Evolutionary conservation across 2,797 vertebrate species (phyloP).

Genomic region (Sebastes diaconus): DNA sequence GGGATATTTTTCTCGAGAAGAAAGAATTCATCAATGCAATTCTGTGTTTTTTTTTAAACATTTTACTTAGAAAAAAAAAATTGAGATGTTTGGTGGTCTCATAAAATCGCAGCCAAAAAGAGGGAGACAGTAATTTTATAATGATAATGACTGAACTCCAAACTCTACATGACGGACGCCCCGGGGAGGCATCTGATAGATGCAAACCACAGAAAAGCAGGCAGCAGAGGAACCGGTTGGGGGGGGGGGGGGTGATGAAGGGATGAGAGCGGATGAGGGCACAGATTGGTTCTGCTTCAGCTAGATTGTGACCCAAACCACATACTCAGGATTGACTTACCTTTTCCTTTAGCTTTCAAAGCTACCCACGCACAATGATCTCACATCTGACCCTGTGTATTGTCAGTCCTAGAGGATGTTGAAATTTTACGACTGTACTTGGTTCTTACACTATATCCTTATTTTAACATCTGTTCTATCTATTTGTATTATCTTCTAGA

Average conservation of each 20-base stretch:
- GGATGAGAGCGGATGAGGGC: constrained; percentile 58
- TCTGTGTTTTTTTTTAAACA: constrained; percentile 17
- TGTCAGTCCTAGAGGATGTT: neutral
- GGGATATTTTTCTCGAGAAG: constrained; percentile 75
- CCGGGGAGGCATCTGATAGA: constrained; percentile 68
- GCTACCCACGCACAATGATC: neutral
- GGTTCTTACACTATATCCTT: neutral
- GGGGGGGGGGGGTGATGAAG: constrained; percentile 20
- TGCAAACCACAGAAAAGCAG: constrained; percentile 65
- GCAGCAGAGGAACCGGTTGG: constrained; percentile 11
- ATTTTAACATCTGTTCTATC: constrained; percentile 45
- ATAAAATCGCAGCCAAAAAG: constrained; percentile 73
- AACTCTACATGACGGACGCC: constrained; percentile 65
- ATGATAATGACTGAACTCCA: constrained; percentile 75
- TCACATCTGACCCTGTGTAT: constrained; percentile 67
- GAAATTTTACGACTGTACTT: neutral
- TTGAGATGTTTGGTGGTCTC: constrained; percentile 73
- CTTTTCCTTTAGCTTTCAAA: constrained; percentile 23
- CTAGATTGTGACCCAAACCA: constrained; percentile 51
- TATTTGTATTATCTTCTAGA: constrained; percentile 70
- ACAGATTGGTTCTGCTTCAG: constrained; percentile 52
- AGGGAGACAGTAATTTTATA: constrained; percentile 73
- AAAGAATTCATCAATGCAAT: constrained; percentile 65
- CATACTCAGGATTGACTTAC: constrained; percentile 37
- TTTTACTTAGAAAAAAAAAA: constrained; percentile 28